Percentiles rank a stretch among this genome's conserved stretches.
Evolutionary conservation across 1,140 invertebrate genomes (phyloP).

Genomic region (Diorhabda elongata): DNA sequence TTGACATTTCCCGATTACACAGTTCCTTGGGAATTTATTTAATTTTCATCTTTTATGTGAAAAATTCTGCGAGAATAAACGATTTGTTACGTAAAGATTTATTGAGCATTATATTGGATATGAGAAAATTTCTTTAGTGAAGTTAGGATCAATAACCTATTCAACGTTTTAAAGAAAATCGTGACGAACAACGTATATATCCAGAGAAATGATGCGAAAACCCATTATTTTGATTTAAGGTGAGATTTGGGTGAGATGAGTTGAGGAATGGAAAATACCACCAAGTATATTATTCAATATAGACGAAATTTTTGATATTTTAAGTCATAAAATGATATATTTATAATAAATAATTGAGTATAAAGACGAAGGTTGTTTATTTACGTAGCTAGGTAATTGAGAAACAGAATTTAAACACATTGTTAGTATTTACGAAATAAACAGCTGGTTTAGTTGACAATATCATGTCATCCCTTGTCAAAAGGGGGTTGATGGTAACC

Average conservation of each 20-base stretch:
- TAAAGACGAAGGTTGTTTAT: no score
- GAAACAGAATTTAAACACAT: no score
- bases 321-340: no score
- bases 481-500: no score
- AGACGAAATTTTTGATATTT: no score
- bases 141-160: constrained; percentile 3
- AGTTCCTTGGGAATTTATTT: not conserved
- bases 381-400: no score
- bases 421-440: no score
- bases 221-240: not conserved
- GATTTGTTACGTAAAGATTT: not conserved
- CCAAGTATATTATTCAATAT: no score
- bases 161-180: not conserved
- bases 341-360: no score
- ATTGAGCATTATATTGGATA: constrained; percentile 1
- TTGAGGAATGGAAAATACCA: no score
- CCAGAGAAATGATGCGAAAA: not conserved
- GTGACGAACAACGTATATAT: not conserved
- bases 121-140: not conserved
- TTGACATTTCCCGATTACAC: not conserved
- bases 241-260: not conserved
- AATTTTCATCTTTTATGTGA: not conserved
- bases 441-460: no score
- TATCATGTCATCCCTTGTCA: no score
- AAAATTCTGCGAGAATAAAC: not conserved